Evolutionary conservation across 2,113 vertebrate species (phyloP).

Genomic region (Callocephalon fimbriatum): DNA sequence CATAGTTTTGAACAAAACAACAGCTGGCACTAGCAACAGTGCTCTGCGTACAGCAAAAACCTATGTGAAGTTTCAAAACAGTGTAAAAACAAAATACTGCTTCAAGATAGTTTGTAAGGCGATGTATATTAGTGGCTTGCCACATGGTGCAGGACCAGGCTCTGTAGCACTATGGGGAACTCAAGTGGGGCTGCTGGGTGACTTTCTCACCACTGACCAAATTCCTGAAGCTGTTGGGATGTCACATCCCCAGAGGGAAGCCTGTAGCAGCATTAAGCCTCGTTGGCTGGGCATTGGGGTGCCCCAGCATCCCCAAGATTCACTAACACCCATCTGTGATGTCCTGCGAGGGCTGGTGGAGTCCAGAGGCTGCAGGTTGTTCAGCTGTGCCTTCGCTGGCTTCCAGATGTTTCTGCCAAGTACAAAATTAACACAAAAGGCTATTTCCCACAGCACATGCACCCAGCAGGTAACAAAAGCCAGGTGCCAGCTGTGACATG

Average conservation of each 20-base stretch:
- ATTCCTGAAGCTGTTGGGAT: not conserved
- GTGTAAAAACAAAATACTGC: not conserved
- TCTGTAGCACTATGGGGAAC: not conserved
- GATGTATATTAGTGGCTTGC: fast-evolving
- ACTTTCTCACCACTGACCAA: not conserved
- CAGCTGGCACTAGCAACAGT: not conserved
- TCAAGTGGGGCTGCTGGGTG: fast-evolving
- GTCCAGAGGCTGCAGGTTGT: not conserved
- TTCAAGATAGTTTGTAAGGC: not conserved
- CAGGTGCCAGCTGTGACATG: not conserved
- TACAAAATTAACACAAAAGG: not conserved
- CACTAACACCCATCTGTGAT: not conserved
- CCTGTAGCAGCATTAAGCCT: not conserved
- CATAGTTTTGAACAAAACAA: not conserved
- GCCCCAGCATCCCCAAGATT: fast-evolving
- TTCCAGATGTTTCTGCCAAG: not conserved
- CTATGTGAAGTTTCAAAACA: not conserved
- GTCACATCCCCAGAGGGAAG: not conserved
- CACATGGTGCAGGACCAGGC: not conserved
- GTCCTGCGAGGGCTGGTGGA: fast-evolving
- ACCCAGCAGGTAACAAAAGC: not conserved
- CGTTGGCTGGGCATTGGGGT: not conserved
- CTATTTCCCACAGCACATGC: not conserved
- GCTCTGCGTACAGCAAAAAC: not conserved
- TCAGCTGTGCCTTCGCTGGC: not conserved